These are phyloP conservation scores for Xenopus laevis DNA, from an alignment of 2,113 vertebrate species.

Conservation along the genomic window DNA sequence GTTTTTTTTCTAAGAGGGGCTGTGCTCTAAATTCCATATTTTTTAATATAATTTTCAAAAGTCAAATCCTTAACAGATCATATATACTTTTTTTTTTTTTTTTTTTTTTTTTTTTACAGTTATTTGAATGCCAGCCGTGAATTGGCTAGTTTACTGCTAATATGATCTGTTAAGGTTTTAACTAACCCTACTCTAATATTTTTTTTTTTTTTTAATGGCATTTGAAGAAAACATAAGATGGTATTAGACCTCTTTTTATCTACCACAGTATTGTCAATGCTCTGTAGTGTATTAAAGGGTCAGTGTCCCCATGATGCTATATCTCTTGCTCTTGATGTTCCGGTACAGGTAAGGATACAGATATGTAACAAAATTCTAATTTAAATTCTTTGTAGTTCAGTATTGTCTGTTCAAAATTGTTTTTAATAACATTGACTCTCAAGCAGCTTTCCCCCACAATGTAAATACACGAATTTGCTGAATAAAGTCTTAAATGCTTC, in stretches of 20 bases:
- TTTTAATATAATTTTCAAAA: slow-evolving; percentile 48
- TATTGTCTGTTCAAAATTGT: slow-evolving; percentile 68
- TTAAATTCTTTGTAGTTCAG: slow-evolving; percentile 53
- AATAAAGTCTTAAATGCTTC: slow-evolving; percentile 82
- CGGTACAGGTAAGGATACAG: slow-evolving; percentile 78
- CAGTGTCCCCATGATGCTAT: slow-evolving; percentile 67
- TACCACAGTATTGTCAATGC: slow-evolving; percentile 66
- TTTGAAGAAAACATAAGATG: slow-evolving; percentile 60
- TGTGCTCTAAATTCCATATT: slow-evolving; percentile 69
- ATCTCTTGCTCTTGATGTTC: slow-evolving; percentile 71
- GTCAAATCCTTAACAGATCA: slow-evolving; percentile 73
- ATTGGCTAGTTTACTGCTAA: slow-evolving; percentile 53
- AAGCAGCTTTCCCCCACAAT: slow-evolving; percentile 71
- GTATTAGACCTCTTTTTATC: slow-evolving; percentile 60
- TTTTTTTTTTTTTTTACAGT: slow-evolving; percentile 55
- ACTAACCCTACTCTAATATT: slow-evolving; percentile 53
- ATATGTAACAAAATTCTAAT: slow-evolving; percentile 51
- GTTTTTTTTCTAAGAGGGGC: slow-evolving; percentile 81
- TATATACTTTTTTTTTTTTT: too few relatives aligned
- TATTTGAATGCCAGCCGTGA: slow-evolving; percentile 57
- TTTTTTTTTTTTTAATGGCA: slow-evolving; percentile 60
- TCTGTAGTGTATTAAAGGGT: slow-evolving; percentile 66
- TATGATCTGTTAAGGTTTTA: slow-evolving; percentile 74
- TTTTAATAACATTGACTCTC: slow-evolving; percentile 71
- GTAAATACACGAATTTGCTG: slow-evolving; percentile 78